These are phyloP conservation scores for Phodopus roborovskii DNA, from an alignment of 2,113 vertebrate genomes.

Conservation along the genomic window DNA sequence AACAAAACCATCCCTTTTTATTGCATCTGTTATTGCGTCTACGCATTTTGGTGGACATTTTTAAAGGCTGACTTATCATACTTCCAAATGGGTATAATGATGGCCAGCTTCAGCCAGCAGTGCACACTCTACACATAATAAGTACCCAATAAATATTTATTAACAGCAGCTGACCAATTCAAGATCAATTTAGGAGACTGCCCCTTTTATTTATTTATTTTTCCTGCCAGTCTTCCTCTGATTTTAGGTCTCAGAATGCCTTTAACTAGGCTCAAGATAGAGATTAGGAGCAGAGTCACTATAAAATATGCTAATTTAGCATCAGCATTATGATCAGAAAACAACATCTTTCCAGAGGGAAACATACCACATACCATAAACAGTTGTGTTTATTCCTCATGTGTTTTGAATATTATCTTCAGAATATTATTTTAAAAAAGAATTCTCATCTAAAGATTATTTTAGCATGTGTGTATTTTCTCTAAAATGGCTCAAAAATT, in stretches of 20 bases:
- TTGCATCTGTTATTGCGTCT: background rate
- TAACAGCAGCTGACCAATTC: constrained; percentile 61
- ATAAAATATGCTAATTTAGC: constrained; percentile 26
- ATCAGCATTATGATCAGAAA: constrained; percentile 12
- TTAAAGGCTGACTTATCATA: constrained; percentile 12
- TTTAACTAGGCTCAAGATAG: background rate
- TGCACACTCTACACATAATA: constrained; percentile 53
- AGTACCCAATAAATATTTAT: constrained; percentile 76
- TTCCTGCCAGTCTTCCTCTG: background rate
- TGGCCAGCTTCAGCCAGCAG: background rate
- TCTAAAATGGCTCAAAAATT: constrained; percentile 37
- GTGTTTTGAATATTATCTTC: background rate
- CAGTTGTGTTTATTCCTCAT: constrained; percentile 2
- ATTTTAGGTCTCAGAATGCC: constrained; percentile 54
- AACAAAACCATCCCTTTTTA: background rate
- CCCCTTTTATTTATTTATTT: background rate
- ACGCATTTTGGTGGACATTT: constrained; percentile 11
- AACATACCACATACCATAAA: background rate
- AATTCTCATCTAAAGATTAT: constrained; percentile 32
- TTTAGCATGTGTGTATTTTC: background rate
- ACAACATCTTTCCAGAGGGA: background rate
- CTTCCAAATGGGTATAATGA: constrained; percentile 36
- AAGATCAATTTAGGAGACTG: constrained; percentile 57
- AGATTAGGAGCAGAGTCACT: constrained; percentile 3
- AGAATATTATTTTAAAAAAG: constrained; percentile 28